phyloP scores from a whole-genome alignment of 2,797 vertebrate genomes.

The Platyrinchus mystaceus region DNA sequence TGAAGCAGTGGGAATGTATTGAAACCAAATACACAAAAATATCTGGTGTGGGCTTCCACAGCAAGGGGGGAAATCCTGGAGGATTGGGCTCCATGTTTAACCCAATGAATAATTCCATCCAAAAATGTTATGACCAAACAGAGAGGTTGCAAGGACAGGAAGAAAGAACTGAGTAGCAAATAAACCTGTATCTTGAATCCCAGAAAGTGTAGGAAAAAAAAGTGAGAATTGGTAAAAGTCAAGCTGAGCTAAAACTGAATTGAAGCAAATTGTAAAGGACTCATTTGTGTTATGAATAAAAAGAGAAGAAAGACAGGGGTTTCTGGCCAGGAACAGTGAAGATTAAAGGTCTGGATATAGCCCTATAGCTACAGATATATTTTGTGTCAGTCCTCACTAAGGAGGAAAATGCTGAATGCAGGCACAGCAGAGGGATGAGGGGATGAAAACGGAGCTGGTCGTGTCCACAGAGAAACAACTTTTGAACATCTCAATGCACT shows the following conservation, averaged over 20 bases:
- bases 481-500: not conserved
- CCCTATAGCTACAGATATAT: not conserved
- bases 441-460: not conserved
- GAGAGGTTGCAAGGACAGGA: not conserved
- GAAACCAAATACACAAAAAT: not conserved
- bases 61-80: not conserved
- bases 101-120: not conserved
- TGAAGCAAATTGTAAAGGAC: not conserved
- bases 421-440: not conserved
- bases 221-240: not conserved
- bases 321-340: not conserved
- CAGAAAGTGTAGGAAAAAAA: not conserved
- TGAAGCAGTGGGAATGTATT: not conserved
- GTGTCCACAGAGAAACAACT: not conserved
- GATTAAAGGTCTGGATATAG: not conserved
- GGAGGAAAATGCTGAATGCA: not conserved
- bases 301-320: not conserved
- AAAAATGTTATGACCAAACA: not conserved
- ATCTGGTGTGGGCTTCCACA: not conserved
- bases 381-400: not conserved
- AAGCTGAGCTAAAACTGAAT: not conserved
- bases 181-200: not conserved
- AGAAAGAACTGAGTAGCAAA: not conserved
- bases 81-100: not conserved
- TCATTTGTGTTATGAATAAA: not conserved